Percentiles rank a stretch among this genome's conserved stretches.
Evolutionary conservation across 2,797 vertebrate species (phyloP).

Genomic region (Sebastes baramenuke): DNA sequence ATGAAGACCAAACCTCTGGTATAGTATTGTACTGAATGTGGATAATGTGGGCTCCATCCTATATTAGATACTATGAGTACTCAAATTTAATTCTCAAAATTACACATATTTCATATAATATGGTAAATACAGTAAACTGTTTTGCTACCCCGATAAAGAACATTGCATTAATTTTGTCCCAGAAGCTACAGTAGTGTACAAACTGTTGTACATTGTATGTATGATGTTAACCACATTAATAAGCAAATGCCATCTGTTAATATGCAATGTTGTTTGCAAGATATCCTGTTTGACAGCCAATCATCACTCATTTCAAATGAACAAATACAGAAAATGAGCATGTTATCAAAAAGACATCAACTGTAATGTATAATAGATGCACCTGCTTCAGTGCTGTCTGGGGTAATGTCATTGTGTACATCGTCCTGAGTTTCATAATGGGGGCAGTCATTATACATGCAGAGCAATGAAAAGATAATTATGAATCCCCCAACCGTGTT

Average conservation of each 20-base stretch:
- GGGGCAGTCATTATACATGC: slow-evolving; percentile 80
- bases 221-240: slow-evolving; percentile 7
- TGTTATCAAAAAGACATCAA: slow-evolving; percentile 59
- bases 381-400: slow-evolving; percentile 64
- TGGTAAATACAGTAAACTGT: slow-evolving; percentile 39
- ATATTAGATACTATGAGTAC: slow-evolving; percentile 13
- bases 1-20: slow-evolving; percentile 5
- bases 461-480: slow-evolving; percentile 83
- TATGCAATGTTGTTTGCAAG: slow-evolving; percentile 9
- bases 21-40: background rate
- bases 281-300: slow-evolving; percentile 4
- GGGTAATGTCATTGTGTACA: slow-evolving; percentile 71
- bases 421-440: slow-evolving; percentile 77
- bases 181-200: background rate
- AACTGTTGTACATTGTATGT: background rate
- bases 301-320: slow-evolving; percentile 18
- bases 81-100: slow-evolving; percentile 54
- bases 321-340: slow-evolving; percentile 43
- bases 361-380: slow-evolving; percentile 54
- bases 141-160: background rate
- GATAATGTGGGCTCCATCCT: slow-evolving; percentile 25
- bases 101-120: slow-evolving; percentile 46
- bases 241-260: background rate
- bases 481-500: slow-evolving; percentile 78
- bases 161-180: slow-evolving; percentile 15